Percentiles rank a stretch among this genome's conserved stretches.
Conservation (phyloP, 2,888 invertebrate genomes). For the Morpho helenor region DNA sequence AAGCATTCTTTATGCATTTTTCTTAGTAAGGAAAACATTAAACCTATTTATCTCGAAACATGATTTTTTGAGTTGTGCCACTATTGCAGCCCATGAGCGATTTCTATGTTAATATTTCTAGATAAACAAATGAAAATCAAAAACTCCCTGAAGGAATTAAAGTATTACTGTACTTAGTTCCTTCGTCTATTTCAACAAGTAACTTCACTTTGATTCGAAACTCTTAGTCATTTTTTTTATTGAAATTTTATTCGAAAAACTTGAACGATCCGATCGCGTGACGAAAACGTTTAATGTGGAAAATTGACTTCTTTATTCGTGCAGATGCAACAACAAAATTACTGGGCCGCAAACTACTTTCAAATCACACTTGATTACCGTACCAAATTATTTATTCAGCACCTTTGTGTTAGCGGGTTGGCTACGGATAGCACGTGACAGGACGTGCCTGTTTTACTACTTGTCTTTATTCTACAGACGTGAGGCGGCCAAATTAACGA, state of each 20-base stretch:
- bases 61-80: too few relatives aligned
- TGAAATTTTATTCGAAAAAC: neutral
- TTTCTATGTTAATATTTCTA: too few relatives aligned
- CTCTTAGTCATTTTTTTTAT: too few relatives aligned
- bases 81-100: too few relatives aligned
- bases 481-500: neutral
- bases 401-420: slow-evolving; percentile 11
- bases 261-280: slow-evolving; percentile 14
- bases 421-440: slow-evolving; percentile 6
- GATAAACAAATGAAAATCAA: too few relatives aligned
- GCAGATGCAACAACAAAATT: slow-evolving; percentile 18
- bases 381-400: slow-evolving; percentile 12
- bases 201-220: too few relatives aligned
- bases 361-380: slow-evolving; percentile 22
- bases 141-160: too few relatives aligned
- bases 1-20: too few relatives aligned
- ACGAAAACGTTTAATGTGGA: slow-evolving; percentile 17
- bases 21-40: too few relatives aligned
- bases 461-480: slow-evolving; percentile 8
- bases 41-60: too few relatives aligned
- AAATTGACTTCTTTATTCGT: slow-evolving; percentile 13
- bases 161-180: too few relatives aligned
- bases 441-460: slow-evolving; percentile 15
- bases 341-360: slow-evolving; percentile 18
- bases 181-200: too few relatives aligned